A percentile compares a stretch with the other conserved stretches of the same genome.
These are phyloP conservation scores for Dryobota labecula DNA, from an alignment of 2,888 invertebrate species.

Conservation along the genomic window DNA sequence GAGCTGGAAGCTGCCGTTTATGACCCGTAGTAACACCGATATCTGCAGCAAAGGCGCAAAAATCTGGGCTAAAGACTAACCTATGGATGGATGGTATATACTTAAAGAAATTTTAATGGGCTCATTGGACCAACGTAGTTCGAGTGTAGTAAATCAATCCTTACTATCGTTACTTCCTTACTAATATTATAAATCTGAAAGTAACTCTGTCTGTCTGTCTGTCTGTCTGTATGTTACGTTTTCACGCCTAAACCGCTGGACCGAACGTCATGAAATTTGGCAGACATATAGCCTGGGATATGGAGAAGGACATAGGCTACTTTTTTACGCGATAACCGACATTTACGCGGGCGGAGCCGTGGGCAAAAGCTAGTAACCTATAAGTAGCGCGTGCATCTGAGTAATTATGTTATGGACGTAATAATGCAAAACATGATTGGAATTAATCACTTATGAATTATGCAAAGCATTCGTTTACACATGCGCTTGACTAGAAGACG, in stretches of 20 bases:
- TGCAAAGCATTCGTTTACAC: constrained; percentile 68
- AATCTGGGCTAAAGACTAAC: constrained; percentile 7
- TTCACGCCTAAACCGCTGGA: too few relatives aligned
- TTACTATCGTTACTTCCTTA: too few relatives aligned
- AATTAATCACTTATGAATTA: constrained; percentile 74
- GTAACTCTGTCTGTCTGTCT: too few relatives aligned
- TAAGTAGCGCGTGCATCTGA: constrained; percentile 67
- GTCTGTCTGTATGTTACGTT: too few relatives aligned
- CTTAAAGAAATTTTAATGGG: constrained; percentile 11
- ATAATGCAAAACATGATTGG: constrained; percentile 69
- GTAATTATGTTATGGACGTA: constrained; percentile 71
- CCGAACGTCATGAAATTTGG: too few relatives aligned
- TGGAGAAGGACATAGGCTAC: too few relatives aligned
- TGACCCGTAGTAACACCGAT: neutral
- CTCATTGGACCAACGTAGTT: constrained; percentile 26
- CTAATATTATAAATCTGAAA: too few relatives aligned
- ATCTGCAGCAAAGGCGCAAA: neutral
- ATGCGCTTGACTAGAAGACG: constrained; percentile 50
- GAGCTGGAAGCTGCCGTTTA: constrained; percentile 29
- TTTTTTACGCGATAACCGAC: too few relatives aligned
- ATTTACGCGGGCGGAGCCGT: too few relatives aligned
- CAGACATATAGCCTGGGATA: too few relatives aligned
- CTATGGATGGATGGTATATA: constrained; percentile 9
- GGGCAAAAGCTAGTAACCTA: too few relatives aligned
- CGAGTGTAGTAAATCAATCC: constrained; percentile 57